Conservation (phyloP, 2,797 vertebrate genomes). For the Cossypha niveicapilla region DNA sequence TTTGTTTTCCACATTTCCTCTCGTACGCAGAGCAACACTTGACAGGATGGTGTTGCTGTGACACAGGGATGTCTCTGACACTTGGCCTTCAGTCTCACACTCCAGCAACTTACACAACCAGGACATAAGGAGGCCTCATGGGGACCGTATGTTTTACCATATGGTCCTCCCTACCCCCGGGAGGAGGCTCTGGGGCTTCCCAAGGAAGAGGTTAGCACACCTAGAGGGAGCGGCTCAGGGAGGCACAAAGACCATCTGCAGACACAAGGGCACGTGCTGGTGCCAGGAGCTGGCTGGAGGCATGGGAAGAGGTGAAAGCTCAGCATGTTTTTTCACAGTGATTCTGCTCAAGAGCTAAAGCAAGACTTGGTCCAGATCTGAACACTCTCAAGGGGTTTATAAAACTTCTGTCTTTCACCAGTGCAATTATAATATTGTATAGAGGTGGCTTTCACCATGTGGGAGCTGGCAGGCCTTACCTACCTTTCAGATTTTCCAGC, state of each 20-base stretch:
- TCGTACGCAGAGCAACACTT: background rate
- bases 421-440: background rate
- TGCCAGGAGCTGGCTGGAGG: background rate
- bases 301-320: background rate
- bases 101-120: slow-evolving; percentile 1
- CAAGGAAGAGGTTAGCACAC: background rate
- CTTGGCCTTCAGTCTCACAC: slow-evolving; percentile 33
- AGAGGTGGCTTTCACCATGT: background rate
- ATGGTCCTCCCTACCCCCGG: background rate
- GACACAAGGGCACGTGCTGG: background rate
- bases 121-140: background rate
- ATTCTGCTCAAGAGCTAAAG: background rate
- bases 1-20: slow-evolving; percentile 1
- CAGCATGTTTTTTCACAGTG: background rate
- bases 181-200: background rate
- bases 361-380: background rate
- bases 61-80: slow-evolving; percentile 2
- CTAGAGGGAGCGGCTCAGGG: background rate
- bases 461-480: background rate
- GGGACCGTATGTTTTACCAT: slow-evolving; percentile 26
- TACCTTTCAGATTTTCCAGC: background rate
- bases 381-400: background rate
- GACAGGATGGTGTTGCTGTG: slow-evolving; percentile 42
- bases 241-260: background rate
- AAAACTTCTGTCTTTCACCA: background rate